Evolutionary conservation across 1,140 invertebrate species (phyloP).

Genomic region (Aphidius gifuensis): DNA sequence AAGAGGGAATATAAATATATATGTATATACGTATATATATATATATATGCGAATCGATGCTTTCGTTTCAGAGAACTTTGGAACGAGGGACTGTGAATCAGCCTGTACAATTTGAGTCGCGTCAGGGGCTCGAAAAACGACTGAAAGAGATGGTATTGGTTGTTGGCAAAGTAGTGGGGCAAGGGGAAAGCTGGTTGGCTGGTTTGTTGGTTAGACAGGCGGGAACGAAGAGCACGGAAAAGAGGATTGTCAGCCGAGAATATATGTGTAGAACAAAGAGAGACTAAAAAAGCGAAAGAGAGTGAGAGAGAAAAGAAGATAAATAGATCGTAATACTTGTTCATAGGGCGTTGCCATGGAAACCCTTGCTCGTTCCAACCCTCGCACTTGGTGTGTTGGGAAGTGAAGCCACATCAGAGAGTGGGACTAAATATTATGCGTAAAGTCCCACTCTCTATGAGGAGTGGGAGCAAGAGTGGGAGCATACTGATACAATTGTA

Average conservation of each 20-base stretch:
- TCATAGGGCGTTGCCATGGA: conserved; percentile 54
- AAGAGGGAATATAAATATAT: conserved; percentile 26
- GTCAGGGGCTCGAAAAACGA: conserved; percentile 25
- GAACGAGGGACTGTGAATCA: conserved; percentile 37
- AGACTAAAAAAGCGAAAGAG: conserved; percentile 15
- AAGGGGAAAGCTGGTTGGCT: neutral
- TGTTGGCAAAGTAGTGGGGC: conserved; percentile 4
- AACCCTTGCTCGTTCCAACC: conserved; percentile 48
- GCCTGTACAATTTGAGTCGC: conserved; percentile 32
- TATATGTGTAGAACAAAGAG: too few species aligned
- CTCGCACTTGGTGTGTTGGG: conserved; percentile 26
- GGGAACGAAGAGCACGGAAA: too few species aligned
- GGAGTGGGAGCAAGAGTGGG: conserved; percentile 13
- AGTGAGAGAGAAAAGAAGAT: conserved; percentile 15
- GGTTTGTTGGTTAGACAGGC: neutral
- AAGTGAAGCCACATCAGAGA: conserved; percentile 27
- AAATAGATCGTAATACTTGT: conserved; percentile 37
- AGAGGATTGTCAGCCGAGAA: too few species aligned
- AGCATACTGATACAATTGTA: conserved; percentile 3
- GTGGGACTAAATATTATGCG: conserved; percentile 8
- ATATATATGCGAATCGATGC: conserved; percentile 25
- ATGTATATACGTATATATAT: conserved; percentile 27
- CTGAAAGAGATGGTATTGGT: too few species aligned
- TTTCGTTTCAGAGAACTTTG: conserved; percentile 26
- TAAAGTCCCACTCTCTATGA: neutral